A percentile compares a stretch with the other conserved stretches of the same genome.
Conservation (phyloP, 2,113 vertebrate species). For the Toxotes jaculatrix region DNA sequence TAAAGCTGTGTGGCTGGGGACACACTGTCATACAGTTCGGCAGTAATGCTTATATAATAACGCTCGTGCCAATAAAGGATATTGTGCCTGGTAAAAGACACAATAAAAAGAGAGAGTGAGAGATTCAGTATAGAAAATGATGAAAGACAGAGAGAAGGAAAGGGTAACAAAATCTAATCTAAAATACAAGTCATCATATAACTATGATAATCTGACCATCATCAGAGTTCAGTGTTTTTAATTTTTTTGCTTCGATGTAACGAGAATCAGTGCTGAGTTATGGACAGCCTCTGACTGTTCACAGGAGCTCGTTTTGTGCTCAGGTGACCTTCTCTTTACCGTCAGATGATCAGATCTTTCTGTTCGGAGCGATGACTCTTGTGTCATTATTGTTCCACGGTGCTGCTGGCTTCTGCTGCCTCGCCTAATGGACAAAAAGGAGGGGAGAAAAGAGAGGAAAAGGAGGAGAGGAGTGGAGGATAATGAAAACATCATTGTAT, state of each 20-base stretch:
- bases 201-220: too few species aligned
- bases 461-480: constrained; percentile 51
- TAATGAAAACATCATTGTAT: constrained; percentile 79
- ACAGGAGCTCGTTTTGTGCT: constrained; percentile 24
- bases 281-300: not conserved
- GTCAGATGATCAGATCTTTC: constrained; percentile 33
- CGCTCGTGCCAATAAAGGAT: constrained; percentile 29
- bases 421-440: constrained; percentile 47
- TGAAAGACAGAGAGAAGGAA: not conserved
- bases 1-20: constrained; percentile 21
- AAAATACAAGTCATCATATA: too few species aligned
- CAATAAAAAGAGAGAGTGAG: not conserved
- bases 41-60: constrained; percentile 40
- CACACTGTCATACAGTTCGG: constrained; percentile 32
- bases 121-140: constrained; percentile 8
- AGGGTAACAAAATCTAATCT: too few species aligned
- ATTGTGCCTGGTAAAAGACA: constrained; percentile 36
- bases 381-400: constrained; percentile 5
- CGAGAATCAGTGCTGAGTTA: not conserved
- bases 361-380: not conserved
- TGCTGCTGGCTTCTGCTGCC: constrained; percentile 1
- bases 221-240: not conserved
- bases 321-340: constrained; percentile 29
- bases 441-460: constrained; percentile 39
- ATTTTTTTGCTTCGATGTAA: not conserved